Evolutionary conservation across 1,140 invertebrate species (phyloP), one percentile per base, ranked within the genome.

Genomic region (Globodera rostochiensis): DNA sequence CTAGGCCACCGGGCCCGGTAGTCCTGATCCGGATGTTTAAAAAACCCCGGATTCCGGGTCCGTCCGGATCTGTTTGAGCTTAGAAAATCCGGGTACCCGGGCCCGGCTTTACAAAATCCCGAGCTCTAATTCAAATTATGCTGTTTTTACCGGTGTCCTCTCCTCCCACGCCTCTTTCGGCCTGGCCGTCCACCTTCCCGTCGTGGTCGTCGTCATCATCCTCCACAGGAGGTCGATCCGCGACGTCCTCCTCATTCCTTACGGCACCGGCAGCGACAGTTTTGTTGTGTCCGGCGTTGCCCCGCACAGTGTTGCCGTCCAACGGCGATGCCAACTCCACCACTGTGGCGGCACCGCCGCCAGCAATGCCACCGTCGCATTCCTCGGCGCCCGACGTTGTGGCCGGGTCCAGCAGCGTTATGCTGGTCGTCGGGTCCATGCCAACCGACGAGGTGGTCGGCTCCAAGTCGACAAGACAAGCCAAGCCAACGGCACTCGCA

Each of bases 371-470:
- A 13, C 7, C 15, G 47, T n/a, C 49, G 66, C 60, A 78, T 53
- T 78, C 49, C 49, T 69, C 49, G 64, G n/a, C 25, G 7, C 19
- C 25, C 77, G 47, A n/a, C 19, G 66, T 78, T 66, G 49, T 78
- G 5, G 57, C 19, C 13, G 57, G 77, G 45, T 78, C 77, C 50
- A 78, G 66, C 21, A 78, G 46, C 70, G 77, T 78, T 13, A 78
- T 70, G 64, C 47, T 78, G 45, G 70, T 78, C 45, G 77, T 78
- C 49, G 77, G 77, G 19, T 78, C 77, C 49, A 78, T 49, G 13
- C 53, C 46, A 19, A 50, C 66, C 15, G 77, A 78, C 11, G 70
- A 19, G 66, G 77, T 78, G 49, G 60, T 64, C 49, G 53, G 77
- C 4, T 78, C 77, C 45, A 78, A 78, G 49, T 78, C 77, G 49